Percentiles rank a stretch among this genome's conserved stretches.
phyloP scores from a whole-genome alignment of 2,888 invertebrate species.

The Antheraea yamamai region DNA sequence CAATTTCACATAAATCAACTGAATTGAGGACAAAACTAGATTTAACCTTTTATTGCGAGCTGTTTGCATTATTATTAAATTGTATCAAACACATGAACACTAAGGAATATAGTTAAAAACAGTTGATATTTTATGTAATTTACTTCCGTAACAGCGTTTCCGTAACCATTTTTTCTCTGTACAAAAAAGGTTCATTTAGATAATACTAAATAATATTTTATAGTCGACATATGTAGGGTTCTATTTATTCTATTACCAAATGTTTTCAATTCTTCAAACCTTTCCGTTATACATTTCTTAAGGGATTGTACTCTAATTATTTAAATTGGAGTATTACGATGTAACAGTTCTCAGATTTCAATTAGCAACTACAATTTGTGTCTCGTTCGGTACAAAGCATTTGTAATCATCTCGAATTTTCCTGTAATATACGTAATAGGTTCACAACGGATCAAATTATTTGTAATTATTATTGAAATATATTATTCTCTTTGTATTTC shows the following conservation, averaged over 20 bases:
- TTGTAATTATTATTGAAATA: constrained; percentile 20
- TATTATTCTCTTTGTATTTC: not conserved
- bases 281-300: not conserved
- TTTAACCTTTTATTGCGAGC: no score
- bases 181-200: no score
- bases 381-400: constrained; percentile 27
- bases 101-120: not conserved
- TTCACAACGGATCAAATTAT: constrained; percentile 28
- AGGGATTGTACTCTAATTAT: not conserved
- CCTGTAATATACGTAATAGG: constrained; percentile 27
- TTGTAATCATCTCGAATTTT: constrained; percentile 25
- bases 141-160: no score
- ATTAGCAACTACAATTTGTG: constrained; percentile 43
- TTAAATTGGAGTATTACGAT: not conserved
- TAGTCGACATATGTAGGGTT: not conserved
- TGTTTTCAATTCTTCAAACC: not conserved
- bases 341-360: constrained; percentile 44
- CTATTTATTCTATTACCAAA: not conserved
- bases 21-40: no score
- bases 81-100: not conserved
- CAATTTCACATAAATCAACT: no score
- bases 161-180: no score
- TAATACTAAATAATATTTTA: no score
- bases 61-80: no score
- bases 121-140: not conserved